These are phyloP conservation scores for Aegithalos caudatus DNA, from an alignment of 2,113 vertebrate species.

Conservation along the genomic window DNA sequence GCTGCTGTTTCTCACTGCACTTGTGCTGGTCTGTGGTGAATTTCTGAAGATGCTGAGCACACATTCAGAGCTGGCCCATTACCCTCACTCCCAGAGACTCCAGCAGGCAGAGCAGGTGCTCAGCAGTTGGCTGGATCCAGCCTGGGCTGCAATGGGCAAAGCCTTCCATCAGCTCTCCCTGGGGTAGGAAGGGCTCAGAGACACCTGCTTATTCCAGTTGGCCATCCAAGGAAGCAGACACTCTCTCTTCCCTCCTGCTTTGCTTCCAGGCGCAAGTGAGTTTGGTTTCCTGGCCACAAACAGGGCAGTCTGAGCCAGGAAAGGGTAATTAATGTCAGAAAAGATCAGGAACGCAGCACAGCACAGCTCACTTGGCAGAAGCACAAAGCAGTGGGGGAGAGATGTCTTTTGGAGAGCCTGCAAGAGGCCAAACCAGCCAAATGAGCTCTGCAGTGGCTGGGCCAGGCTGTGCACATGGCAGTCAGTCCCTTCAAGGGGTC, in stretches of 20 bases:
- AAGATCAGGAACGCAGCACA: constrained; percentile 35
- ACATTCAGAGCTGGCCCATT: not conserved
- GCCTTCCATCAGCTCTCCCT: not conserved
- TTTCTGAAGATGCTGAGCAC: not conserved
- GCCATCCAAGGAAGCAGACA: constrained; percentile 15
- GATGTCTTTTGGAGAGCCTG: constrained; percentile 17
- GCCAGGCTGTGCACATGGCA: not conserved
- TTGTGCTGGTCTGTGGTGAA: not conserved
- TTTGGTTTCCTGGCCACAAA: constrained; percentile 54
- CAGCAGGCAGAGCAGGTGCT: constrained; percentile 25
- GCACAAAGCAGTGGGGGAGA: not conserved
- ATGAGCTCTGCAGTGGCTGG: not conserved
- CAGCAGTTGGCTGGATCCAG: not conserved
- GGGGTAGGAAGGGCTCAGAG: constrained; percentile 7
- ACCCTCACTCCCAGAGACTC: not conserved
- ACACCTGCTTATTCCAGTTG: constrained; percentile 39
- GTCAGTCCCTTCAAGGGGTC: not conserved
- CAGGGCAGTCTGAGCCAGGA: constrained; percentile 26
- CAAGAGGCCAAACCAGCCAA: constrained; percentile 17
- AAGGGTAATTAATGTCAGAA: constrained; percentile 65
- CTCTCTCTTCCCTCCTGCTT: constrained; percentile 3
- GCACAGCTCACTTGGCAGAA: constrained; percentile 47
- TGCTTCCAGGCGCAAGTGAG: not conserved
- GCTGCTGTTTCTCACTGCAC: not conserved
- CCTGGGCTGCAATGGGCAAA: constrained; percentile 14